Evolutionary conservation across 2,888 invertebrate genomes (phyloP), one percentile per base, ranked within the genome.

Genomic region (Platynereis dumerilii): DNA sequence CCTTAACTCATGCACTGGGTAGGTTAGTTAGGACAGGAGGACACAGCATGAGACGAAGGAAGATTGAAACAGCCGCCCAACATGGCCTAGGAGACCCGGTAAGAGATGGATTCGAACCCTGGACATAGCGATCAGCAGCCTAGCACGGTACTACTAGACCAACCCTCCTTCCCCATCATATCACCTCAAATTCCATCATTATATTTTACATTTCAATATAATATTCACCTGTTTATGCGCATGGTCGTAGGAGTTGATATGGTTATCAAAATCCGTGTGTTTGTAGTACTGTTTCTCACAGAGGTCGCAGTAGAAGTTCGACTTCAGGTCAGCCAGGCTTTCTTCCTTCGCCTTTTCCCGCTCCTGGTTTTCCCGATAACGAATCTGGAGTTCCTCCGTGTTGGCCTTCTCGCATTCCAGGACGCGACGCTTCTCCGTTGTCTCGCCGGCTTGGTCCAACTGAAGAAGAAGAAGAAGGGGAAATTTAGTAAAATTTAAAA

Each of bases 241-340:
- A 39, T 71, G 71, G 57, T 69, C 71, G 61, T 71, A 69, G 24
- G 69, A 69, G 59, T 69, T 67, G 61, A 69, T 64, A 55, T 71
- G 71, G 64, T 71, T 71, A 55, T 71, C 71, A 29, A 59, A 67
- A 12, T 71, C 69, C 3, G 61, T 44, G 61, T 71, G 67, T 56
- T 65, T 60, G 56, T 34, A 45, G 64, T 71, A 71, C 58, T 71
- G 71, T 45, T 67, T 69, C 24, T 69, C 67, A 57, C 71, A 71
- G 53, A 65, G 60, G 12, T 60, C 56, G 44, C 71, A 71, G 67
- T 60, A 66, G 59, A 69, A 66, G 52, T 29, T 60, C 29, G 67
- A 52, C 64, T 61, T 70, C 39, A 69, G 59, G 44, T 62, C 54
- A 7, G 65, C 65, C 34, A 69, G 58, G 58, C 69, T 67, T 24